Conservation (phyloP, 2,888 invertebrate genomes). For the Dryocosmus kuriphilus region DNA sequence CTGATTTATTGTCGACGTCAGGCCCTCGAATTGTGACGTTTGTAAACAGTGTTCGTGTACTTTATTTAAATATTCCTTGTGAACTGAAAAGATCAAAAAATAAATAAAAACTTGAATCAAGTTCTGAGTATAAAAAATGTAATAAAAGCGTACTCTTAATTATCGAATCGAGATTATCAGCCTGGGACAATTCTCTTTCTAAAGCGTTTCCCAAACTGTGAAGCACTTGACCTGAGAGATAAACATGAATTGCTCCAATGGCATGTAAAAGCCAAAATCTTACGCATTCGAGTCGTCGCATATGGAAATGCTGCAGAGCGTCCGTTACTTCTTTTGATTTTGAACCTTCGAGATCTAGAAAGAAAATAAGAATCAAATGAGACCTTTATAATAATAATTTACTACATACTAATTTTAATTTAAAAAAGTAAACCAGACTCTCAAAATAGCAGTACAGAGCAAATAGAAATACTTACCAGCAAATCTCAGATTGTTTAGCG, state of each 20-base stretch:
- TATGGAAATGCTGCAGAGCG: slow-evolving; percentile 68
- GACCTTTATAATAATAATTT: background rate
- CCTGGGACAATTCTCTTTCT: slow-evolving; percentile 68
- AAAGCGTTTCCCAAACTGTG: slow-evolving; percentile 74
- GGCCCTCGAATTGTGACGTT: slow-evolving; percentile 69
- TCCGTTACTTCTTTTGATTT: slow-evolving; percentile 59
- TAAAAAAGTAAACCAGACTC: too few species aligned
- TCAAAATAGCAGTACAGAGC: too few species aligned
- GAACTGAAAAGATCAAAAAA: slow-evolving; percentile 63
- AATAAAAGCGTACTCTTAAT: slow-evolving; percentile 63
- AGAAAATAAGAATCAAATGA: slow-evolving; percentile 55
- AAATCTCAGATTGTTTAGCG: slow-evolving; percentile 78
- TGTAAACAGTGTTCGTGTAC: slow-evolving; percentile 74
- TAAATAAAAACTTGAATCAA: slow-evolving; percentile 31
- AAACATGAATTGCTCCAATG: slow-evolving; percentile 79
- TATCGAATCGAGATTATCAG: slow-evolving; percentile 72
- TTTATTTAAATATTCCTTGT: slow-evolving; percentile 73
- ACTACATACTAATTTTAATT: too few species aligned
- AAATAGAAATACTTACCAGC: slow-evolving; percentile 61
- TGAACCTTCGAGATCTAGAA: slow-evolving; percentile 68
- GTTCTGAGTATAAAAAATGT: background rate
- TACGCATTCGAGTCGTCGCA: slow-evolving; percentile 78
- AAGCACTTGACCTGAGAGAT: slow-evolving; percentile 79
- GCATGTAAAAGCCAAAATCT: slow-evolving; percentile 80
- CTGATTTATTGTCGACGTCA: slow-evolving; percentile 71